Base-by-base conservation (phyloP, 2,888 invertebrate genomes). In the Meiosimyza platycephala region DNA sequence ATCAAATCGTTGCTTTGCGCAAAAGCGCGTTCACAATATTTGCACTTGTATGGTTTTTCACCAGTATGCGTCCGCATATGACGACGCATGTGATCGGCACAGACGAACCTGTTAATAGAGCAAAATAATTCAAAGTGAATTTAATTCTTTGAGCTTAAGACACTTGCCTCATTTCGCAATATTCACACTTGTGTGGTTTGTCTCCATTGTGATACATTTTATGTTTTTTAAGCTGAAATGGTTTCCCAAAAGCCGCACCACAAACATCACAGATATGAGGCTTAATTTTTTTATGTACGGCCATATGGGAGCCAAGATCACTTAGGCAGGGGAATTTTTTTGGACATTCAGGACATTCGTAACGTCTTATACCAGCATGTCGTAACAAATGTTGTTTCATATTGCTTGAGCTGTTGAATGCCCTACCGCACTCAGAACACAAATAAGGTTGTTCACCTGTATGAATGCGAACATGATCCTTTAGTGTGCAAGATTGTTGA, bases 261-360 rank as follows among this genome's bases (percentile, higher is more conserved):
- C 92, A 92, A 70, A 89, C 88, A 60, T 90, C 90, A 76, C 92
- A 92, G 75, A 90, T 89, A 84, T 90, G 90, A 0, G 92, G 91
- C 75, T 91, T 82, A 15, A 88, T 88, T 18, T 90, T 88, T 0
- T 87, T 86, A 77, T 90, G 90, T 0, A 89, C 88, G 2, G 83
- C 82, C 28, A 82, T 82, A 75, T 90, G 90, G 0, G 88, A 87
- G 57, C 89, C 88, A 15, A 90, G 80, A 73, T 82, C 83, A 88
- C 90, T 90, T 85, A 90, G 89, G 67, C 89, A 89, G 51, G 87
- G 86, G 77, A 90, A 90, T 7, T 86, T 85, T 80, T 90, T 90
- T 0, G 90, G 90, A 74, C 90, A 90, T 59, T 90, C 83, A 28
- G 86, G 86, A 76, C 90, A 90, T 0, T 88, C 81, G 73, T 87